phyloP scores from a whole-genome alignment of 2,113 vertebrate genomes.

The Porphyrio hochstetteri region DNA sequence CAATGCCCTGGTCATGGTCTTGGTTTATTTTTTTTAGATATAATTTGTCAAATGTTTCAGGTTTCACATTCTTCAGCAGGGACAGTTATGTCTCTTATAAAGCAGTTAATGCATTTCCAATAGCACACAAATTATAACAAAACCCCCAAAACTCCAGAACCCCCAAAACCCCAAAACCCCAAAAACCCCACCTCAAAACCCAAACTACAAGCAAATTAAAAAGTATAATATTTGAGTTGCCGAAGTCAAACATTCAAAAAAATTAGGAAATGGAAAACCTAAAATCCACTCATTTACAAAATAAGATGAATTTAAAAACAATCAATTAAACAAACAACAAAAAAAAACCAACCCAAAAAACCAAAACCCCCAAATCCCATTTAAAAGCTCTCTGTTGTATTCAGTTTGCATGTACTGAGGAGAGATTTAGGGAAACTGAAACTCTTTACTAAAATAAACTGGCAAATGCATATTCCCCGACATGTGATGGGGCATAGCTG shows the following conservation, averaged over 20 bases:
- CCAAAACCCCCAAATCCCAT: too few species aligned
- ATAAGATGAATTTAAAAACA: too few species aligned
- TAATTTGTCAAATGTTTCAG: not conserved
- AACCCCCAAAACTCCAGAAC: too few species aligned
- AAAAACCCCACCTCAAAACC: not conserved
- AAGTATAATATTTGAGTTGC: not conserved
- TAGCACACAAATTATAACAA: not conserved
- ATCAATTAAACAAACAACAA: not conserved
- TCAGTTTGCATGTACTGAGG: not conserved
- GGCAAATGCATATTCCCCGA: not conserved
- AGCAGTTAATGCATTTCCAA: not conserved
- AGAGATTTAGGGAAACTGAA: not conserved
- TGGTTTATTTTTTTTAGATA: not conserved
- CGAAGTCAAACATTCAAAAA: not conserved
- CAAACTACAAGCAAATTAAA: not conserved
- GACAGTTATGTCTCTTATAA: not conserved
- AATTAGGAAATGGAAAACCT: not conserved
- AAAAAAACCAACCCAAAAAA: not conserved
- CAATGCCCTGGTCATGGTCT: not conserved
- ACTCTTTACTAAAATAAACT: not conserved
- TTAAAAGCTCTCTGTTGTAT: not conserved
- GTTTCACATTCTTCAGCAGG: not conserved
- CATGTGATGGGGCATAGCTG: rapidly evolving
- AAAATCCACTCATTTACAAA: not conserved
- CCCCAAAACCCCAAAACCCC: not conserved